Percentiles rank a stretch among this genome's conserved stretches.
Evolutionary conservation across 2,888 invertebrate species (phyloP).

Genomic region (Volucella inflata): DNA sequence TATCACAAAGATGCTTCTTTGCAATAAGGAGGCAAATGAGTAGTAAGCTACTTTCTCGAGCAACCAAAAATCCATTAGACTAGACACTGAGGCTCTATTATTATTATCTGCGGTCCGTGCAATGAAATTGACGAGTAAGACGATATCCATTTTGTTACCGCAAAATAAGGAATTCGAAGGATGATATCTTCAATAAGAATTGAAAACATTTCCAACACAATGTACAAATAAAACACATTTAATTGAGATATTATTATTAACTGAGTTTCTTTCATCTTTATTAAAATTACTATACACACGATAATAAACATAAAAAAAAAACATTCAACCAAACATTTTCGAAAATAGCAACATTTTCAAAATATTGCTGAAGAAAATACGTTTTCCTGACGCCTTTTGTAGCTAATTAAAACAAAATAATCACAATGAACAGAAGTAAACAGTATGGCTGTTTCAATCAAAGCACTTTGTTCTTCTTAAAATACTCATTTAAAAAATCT

Average conservation of each 20-base stretch:
- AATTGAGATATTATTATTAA: constrained; percentile 36
- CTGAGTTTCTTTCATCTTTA: constrained; percentile 59
- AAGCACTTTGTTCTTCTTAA: constrained; percentile 9
- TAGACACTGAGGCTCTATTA: no score
- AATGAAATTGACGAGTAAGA: no score
- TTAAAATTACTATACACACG: constrained; percentile 68
- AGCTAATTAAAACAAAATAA: constrained; percentile 17
- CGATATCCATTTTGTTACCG: no score
- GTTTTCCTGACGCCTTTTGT: not conserved
- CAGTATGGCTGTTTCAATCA: constrained; percentile 23
- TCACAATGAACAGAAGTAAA: constrained; percentile 46
- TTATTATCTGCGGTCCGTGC: no score
- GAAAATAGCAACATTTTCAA: constrained; percentile 49
- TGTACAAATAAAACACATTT: not conserved
- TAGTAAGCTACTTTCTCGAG: no score
- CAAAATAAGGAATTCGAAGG: not conserved
- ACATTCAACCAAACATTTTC: constrained; percentile 15
- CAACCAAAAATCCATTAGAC: no score
- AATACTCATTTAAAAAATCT: not conserved
- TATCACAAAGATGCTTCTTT: no score
- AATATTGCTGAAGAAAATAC: constrained; percentile 31
- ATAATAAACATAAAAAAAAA: constrained; percentile 39
- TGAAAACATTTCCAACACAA: no score
- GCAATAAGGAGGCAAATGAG: no score
- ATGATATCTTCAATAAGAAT: no score